Evolutionary conservation across 2,113 vertebrate genomes (phyloP), one percentile per base, ranked within the genome.

Genomic region (Colistium nudipinnis): DNA sequence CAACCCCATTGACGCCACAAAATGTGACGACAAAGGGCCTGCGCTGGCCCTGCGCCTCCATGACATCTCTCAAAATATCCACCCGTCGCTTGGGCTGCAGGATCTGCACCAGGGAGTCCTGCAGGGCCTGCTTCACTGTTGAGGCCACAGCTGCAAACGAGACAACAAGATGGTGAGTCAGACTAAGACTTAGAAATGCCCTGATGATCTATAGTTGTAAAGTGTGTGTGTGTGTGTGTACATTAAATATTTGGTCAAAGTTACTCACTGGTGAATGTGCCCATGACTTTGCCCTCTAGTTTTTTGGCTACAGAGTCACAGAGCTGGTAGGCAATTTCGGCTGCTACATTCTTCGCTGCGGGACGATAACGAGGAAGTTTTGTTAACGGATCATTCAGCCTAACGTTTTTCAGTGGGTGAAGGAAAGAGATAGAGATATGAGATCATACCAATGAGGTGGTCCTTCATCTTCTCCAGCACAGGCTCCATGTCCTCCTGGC

Each of bases 241-340:
- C n/a, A n/a, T n/a, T 48, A n/a, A 22, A 47, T 19, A 22, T 3
- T 6, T 35, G 14, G 7, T 3, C 38, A 51, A 8, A 9, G 20
- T 48, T 52, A 96, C 98, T 97, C 88, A 99, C 97, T 98, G 90
- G 95, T 98, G 90, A 99, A 99, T 0, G 98, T 99, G 74, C 98
- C 97, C 97, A 99, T 98, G 91, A 98, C 96, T 91, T 97, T 99
- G 67, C 98, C 98, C 89, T 99, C 98, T 92, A 99, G 87, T 77
- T 98, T 99, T 86, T 94, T 98, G 71, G 96, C 96, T 76, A 99
- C 96, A 0, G 98, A 99, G 60, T 97, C 95, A 36, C 98, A 99
- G 69, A 99, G 95, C 89, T 95, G 94, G 55, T 93, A 90, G 7
- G 98, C 92, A 12, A 99, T 99, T 2, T 99, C 97, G 22, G 96